Evolutionary conservation across 2,888 invertebrate genomes (phyloP), one percentile per base, ranked within the genome.

Genomic region (Drosophila neutralis): DNA sequence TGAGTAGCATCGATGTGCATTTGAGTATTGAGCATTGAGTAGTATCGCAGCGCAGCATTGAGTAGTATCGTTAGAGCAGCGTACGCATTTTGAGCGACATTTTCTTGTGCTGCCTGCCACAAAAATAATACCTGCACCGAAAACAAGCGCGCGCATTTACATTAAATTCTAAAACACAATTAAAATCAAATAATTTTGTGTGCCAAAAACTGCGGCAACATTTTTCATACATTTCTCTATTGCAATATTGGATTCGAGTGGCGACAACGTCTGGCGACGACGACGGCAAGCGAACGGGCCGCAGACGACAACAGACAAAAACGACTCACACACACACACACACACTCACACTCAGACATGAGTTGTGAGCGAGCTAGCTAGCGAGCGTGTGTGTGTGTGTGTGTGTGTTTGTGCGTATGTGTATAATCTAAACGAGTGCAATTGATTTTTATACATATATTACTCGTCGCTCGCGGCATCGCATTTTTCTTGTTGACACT

Each of bases 381-480:
- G 59, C 38, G 36, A 38, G 45, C 56, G 64, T 65, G 83, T 69
- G 53, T 35, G 65, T 45, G 66, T 59, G 69, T 33, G 31, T 31
- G 31, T 31, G 33, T 31, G 31, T 31, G 68, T 57, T 42, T 52
- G 73, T 45, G 62, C 53, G 60, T 61, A 76, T 83, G 75, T 78
- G 78, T 76, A 83, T 73, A 63, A 69, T 78, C 36, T 53, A 79
- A 83, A 81, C 83, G 80, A 82, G 83, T 82, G 83, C 72, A 82
- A 80, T 80, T 79, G 82, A 80, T 80, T 80, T 82, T 80, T 40
- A 29, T 56, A 56, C 60, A 51, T 62, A 52, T 49, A 42, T 53
- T 77, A 61, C 74, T 77, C 65, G 78, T 73, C 69, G 78, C 52
- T 66, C 78, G 57, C 59, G 69, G 69, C 61, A 76, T 60, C 62